phyloP scores from a whole-genome alignment of 2,797 vertebrate species.

The Scarus forsteni region DNA sequence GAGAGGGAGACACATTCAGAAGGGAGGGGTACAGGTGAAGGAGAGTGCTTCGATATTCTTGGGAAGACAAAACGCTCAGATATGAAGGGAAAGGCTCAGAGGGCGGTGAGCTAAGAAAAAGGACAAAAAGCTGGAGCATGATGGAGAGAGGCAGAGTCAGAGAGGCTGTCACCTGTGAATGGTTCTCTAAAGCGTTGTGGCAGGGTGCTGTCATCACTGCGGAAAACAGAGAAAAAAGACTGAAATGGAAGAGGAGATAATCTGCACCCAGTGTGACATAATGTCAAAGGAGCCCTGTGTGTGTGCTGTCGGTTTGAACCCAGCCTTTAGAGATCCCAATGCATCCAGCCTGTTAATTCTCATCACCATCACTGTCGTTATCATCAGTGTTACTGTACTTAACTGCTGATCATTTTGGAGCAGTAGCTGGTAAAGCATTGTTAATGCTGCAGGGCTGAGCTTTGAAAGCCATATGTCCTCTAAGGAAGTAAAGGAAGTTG shows the following conservation, averaged over 20 bases:
- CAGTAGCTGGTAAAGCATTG: conserved; percentile 17
- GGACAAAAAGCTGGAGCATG: conserved; percentile 59
- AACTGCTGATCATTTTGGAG: conserved; percentile 36
- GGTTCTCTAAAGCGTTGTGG: conserved; percentile 57
- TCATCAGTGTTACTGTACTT: conserved; percentile 67
- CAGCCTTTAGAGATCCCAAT: conserved; percentile 54
- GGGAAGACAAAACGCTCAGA: conserved; percentile 55
- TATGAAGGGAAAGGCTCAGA: conserved; percentile 17
- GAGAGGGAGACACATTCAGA: conserved; percentile 50
- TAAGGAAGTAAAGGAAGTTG: conserved; percentile 21
- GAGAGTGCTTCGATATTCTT: conserved; percentile 61
- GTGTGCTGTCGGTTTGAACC: conserved; percentile 59
- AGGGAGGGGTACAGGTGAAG: conserved; percentile 72
- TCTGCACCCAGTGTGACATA: conserved; percentile 66
- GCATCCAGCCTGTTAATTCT: conserved; percentile 70
- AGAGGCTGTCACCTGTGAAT: conserved; percentile 68
- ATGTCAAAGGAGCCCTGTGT: conserved; percentile 57
- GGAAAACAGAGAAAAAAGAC: conserved; percentile 55
- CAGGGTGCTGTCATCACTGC: conserved; percentile 57
- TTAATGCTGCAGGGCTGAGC: conserved; percentile 32
- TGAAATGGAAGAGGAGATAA: conserved; percentile 59
- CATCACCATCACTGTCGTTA: conserved; percentile 75
- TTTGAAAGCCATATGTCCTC: conserved; percentile 21
- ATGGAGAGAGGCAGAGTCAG: conserved; percentile 54
- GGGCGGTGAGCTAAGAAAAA: conserved; percentile 37